phyloP scores from a whole-genome alignment of 2,888 invertebrate genomes.

The Nysson spinosus region DNA sequence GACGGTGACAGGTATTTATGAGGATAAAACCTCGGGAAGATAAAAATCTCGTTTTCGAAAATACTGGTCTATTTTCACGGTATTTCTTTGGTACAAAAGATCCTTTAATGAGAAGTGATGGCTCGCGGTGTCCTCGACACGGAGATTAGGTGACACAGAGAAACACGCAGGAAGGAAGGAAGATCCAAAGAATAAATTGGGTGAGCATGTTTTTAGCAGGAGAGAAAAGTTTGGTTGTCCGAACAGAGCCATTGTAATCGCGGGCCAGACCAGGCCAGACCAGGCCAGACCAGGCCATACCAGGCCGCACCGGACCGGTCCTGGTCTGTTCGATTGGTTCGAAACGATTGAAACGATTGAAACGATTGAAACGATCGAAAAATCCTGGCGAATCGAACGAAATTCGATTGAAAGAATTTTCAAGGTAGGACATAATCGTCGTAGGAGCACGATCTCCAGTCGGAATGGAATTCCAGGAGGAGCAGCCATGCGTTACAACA shows the following conservation, averaged over 20 bases:
- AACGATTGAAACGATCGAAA: no score
- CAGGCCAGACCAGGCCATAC: no score
- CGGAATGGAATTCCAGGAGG: slow-evolving; percentile 69
- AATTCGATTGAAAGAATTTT: slow-evolving; percentile 38
- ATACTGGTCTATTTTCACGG: slow-evolving; percentile 50
- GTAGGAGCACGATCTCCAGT: slow-evolving; percentile 25
- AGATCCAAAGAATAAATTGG: slow-evolving; percentile 33
- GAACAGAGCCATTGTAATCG: no score
- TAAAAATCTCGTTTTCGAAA: slow-evolving; percentile 28
- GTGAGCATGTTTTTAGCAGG: no score
- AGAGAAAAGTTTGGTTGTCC: no score
- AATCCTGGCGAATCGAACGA: slow-evolving; percentile 43
- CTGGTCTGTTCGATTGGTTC: no score
- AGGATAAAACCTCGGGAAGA: slow-evolving; percentile 17
- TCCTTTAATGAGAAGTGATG: slow-evolving; percentile 36
- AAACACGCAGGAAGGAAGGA: no score
- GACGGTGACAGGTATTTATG: slow-evolving; percentile 20
- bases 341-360: no score
- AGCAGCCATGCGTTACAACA: slow-evolving; percentile 69
- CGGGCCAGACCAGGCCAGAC: no score
- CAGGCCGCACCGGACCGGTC: no score
- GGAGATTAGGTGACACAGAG: no score
- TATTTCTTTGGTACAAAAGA: slow-evolving; percentile 29
- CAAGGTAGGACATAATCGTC: not conserved
- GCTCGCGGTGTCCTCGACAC: not conserved